These are phyloP conservation scores for Rhabdomys pumilio DNA, from an alignment of 2,797 vertebrate genomes.

Conservation along the genomic window DNA sequence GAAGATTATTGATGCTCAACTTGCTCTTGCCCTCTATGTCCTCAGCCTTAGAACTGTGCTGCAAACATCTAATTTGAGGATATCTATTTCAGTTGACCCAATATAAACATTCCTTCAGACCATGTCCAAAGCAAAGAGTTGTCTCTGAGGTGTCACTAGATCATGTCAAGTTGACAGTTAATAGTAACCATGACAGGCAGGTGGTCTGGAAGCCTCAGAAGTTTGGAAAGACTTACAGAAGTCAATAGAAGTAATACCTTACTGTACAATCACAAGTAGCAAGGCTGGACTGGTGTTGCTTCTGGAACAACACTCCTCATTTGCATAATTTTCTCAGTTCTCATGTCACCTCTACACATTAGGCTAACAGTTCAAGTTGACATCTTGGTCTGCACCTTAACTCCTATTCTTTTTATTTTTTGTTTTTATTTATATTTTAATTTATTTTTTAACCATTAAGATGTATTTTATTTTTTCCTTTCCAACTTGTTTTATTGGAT, in stretches of 20 bases:
- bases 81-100: not conserved
- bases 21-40: not conserved
- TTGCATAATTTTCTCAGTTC: not conserved
- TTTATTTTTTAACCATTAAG: too few relatives aligned
- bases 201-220: not conserved
- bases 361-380: too few relatives aligned
- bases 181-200: not conserved
- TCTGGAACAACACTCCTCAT: not conserved
- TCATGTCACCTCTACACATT: not conserved
- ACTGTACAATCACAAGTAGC: not conserved
- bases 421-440: too few relatives aligned
- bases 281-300: not conserved
- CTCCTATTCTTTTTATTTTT: not conserved
- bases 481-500: too few relatives aligned
- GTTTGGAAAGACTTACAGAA: not conserved
- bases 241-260: not conserved
- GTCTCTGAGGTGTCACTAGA: too few relatives aligned
- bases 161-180: not conserved
- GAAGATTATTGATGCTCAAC: not conserved
- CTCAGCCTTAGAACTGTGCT: not conserved
- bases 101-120: not conserved
- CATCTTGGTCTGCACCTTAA: not conserved
- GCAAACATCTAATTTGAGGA: not conserved
- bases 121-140: not conserved
- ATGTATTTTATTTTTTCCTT: too few relatives aligned